Evolutionary conservation across 2,113 vertebrate species (phyloP), one percentile per base, ranked within the genome.

Genomic region (Sturnus vulgaris): DNA sequence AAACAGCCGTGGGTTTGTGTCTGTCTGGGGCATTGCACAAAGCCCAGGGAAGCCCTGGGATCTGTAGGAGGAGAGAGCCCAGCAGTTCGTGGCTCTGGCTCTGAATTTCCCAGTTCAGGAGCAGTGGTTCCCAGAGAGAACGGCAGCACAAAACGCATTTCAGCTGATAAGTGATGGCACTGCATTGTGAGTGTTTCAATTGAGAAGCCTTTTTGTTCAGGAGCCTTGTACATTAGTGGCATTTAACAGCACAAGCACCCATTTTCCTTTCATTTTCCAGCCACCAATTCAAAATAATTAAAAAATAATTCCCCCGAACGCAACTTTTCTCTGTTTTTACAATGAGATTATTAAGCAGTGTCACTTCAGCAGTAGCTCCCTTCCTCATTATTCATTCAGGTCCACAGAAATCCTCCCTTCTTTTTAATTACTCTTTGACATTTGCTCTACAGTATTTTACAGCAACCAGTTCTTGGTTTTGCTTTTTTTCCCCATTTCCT

Each of bases 391-490:
- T 27, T 24, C 70, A 79, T 95, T 93, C 93, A 85, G 78, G 76
- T 72, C 93, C 42, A 82, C 6, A 40, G 81, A 89, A 89, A 82
- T 60, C 73, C 70, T 73, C 73, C 61, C 55, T 86, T 84, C 72
- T 68, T 72, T 92, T 96, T 95, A 96, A 95, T 97, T 85, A 79
- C 49, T 85, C 94, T 86, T 79, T 87, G 86, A 91, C 93, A 72
- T 82, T 85, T 79, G 86, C 93, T 95, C 77, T 89, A 3, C 83
- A 72, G 77, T 69, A 65, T 93, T 92, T 85, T 76, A 79, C 20
- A 77, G 84, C 78, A 69, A 72, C 31, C 65, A 57, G 44, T 31
- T 37, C 40, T 25, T 16, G 65, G 2, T 49, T 96, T 50, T 60
- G 37, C 33, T 30, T 60, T 61, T 64, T 69, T 2, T 2, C 8